These are phyloP conservation scores for Tapirus indicus DNA, from an alignment of 2,797 vertebrate species.

Conservation along the genomic window DNA sequence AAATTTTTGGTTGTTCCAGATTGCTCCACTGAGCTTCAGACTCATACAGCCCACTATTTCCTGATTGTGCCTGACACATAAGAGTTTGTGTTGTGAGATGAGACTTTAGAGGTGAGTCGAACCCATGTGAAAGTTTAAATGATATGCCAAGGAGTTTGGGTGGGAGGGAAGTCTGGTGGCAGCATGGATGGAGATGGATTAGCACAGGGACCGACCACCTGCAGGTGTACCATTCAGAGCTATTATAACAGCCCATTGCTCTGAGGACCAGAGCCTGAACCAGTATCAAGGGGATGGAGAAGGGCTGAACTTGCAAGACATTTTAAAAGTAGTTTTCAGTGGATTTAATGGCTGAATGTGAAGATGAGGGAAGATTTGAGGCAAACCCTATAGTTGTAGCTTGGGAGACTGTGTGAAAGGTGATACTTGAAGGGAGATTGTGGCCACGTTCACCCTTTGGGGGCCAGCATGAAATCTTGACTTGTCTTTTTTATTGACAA, in stretches of 20 bases:
- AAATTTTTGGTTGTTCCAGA: background rate
- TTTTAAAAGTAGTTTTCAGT: background rate
- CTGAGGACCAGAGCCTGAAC: background rate
- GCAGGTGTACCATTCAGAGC: accelerated
- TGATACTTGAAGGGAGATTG: background rate
- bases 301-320: background rate
- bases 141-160: no score
- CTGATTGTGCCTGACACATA: background rate
- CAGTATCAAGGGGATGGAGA: background rate
- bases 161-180: background rate
- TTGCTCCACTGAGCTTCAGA: background rate
- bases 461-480: background rate
- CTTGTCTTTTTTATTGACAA: background rate
- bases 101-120: background rate
- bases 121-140: background rate
- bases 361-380: background rate
- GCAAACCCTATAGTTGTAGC: background rate
- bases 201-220: background rate
- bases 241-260: background rate
- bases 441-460: background rate
- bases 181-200: background rate
- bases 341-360: background rate
- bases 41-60: background rate
- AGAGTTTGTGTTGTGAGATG: background rate
- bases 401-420: background rate